Conservation (phyloP, 2,888 invertebrate species). For the Spilosoma lubricipeda region DNA sequence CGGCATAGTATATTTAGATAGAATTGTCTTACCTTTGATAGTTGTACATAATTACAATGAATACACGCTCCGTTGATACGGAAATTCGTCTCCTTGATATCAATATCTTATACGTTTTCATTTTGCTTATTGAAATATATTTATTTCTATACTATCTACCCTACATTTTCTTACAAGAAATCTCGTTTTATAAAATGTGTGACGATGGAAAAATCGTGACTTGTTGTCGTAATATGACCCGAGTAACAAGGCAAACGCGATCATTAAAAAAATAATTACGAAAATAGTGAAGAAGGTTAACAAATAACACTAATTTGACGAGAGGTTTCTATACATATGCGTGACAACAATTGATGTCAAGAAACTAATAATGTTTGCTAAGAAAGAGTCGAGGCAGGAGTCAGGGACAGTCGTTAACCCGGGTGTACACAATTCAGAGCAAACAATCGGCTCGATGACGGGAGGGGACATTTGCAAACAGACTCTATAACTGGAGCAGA, state of each 20-base stretch:
- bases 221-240: neutral
- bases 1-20: slow-evolving; percentile 19
- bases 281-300: slow-evolving; percentile 27
- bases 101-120: slow-evolving; percentile 39
- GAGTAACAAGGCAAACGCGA: neutral
- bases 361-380: slow-evolving; percentile 69
- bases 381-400: slow-evolving; percentile 63
- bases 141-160: neutral
- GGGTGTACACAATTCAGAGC: slow-evolving; percentile 74
- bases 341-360: slow-evolving; percentile 62
- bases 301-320: slow-evolving; percentile 43
- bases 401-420: slow-evolving; percentile 80
- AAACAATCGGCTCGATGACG: slow-evolving; percentile 68
- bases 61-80: slow-evolving; percentile 66
- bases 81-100: slow-evolving; percentile 60
- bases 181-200: neutral
- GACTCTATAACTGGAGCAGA: slow-evolving; percentile 60
- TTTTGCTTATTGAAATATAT: slow-evolving; percentile 40
- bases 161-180: slow-evolving; percentile 1
- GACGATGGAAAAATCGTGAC: neutral
- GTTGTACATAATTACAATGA: slow-evolving; percentile 55
- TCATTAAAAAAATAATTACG: slow-evolving; percentile 9
- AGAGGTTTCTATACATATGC: slow-evolving; percentile 47
- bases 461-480: slow-evolving; percentile 68
- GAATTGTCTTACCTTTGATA: slow-evolving; percentile 51